These are phyloP conservation scores for Polypedilum pembai DNA, from an alignment of 1,140 invertebrate genomes.

Conservation along the genomic window DNA sequence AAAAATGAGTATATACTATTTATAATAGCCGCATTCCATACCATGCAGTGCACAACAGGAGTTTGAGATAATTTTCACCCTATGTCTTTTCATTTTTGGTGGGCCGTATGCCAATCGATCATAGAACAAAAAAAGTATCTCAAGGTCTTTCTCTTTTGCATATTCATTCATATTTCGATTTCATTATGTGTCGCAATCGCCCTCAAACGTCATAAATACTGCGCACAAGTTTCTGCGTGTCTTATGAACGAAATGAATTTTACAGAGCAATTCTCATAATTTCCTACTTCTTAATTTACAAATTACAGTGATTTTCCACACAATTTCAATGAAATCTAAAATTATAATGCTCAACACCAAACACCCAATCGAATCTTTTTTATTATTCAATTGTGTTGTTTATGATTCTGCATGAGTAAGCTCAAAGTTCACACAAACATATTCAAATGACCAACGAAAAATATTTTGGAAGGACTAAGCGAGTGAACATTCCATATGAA, in stretches of 20 bases:
- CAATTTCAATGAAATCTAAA: neutral
- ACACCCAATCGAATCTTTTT: no score
- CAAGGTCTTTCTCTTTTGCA: neutral
- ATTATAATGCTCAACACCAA: no score
- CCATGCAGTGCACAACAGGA: neutral
- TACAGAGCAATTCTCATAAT: conserved; percentile 12
- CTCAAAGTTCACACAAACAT: no score
- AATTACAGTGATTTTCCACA: conserved; percentile 13
- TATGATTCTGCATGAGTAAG: no score
- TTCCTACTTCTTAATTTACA: neutral
- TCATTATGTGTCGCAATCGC: neutral
- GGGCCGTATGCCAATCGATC: neutral
- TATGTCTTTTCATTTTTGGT: neutral
- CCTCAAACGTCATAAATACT: neutral
- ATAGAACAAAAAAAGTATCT: neutral
- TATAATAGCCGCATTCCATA: neutral
- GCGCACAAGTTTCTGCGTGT: neutral
- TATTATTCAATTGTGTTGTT: no score
- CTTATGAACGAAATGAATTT: neutral
- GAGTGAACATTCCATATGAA: no score
- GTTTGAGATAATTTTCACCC: neutral
- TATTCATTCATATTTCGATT: neutral
- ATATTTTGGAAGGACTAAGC: no score
- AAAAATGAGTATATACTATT: neutral
- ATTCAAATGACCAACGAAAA: no score